Evolutionary conservation across 2,113 vertebrate genomes (phyloP).

Genomic region (Myiozetetes cayanensis): DNA sequence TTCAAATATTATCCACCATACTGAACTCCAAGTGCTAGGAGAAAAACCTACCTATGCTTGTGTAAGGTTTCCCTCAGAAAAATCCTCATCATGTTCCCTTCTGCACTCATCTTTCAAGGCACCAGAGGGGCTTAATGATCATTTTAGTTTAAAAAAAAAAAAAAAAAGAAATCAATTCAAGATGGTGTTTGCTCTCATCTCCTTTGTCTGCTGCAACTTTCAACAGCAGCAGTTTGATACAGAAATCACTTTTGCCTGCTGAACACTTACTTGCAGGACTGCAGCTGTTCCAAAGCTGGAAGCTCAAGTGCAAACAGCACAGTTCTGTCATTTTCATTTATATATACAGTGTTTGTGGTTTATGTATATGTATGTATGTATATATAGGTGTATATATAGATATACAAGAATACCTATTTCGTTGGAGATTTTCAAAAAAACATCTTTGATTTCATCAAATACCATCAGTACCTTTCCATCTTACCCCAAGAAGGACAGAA

Average conservation of each 20-base stretch:
- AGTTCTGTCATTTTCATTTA: not conserved
- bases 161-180: not conserved
- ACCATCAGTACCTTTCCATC: not conserved
- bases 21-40: not conserved
- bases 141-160: not conserved
- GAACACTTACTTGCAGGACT: not conserved
- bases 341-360: not conserved
- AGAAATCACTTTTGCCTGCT: not conserved
- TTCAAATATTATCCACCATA: not conserved
- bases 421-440: not conserved
- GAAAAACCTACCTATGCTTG: not conserved
- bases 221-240: not conserved
- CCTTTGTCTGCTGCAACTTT: not conserved
- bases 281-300: not conserved
- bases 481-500: not conserved
- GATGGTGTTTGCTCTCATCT: not conserved
- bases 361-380: no score
- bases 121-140: not conserved
- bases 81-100: not conserved
- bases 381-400: not conserved
- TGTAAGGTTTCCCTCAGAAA: not conserved
- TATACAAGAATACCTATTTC: not conserved
- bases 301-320: not conserved
- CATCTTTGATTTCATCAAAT: not conserved
- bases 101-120: rapidly evolving